A percentile compares a stretch with the other conserved stretches of the same genome.
These are phyloP conservation scores for Oscheius sp. DNA, from an alignment of 1,140 invertebrate genomes.

Conservation along the genomic window DNA sequence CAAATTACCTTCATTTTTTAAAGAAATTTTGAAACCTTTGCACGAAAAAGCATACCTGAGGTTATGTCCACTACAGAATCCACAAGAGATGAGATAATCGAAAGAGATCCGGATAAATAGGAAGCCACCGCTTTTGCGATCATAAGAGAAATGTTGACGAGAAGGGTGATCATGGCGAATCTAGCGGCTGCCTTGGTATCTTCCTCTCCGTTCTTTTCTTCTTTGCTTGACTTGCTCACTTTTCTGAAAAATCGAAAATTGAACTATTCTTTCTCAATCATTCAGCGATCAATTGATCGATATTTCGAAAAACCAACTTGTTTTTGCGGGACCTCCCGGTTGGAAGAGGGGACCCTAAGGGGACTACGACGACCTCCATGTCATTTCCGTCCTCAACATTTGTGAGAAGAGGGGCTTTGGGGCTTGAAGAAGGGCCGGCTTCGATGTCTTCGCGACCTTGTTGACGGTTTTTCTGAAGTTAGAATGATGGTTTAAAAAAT, in stretches of 20 bases:
- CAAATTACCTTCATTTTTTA: too few relatives aligned
- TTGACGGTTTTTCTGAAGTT: conserved; percentile 13
- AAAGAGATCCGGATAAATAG: conserved; percentile 63
- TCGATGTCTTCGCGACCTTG: background rate
- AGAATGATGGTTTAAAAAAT: background rate
- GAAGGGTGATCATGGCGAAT: conserved; percentile 52
- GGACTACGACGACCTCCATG: background rate
- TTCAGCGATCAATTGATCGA: background rate
- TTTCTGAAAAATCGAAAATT: background rate
- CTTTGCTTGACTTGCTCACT: conserved; percentile 10
- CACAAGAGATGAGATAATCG: conserved; percentile 65
- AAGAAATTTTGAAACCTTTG: too few relatives aligned
- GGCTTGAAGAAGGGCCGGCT: background rate
- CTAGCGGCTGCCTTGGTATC: conserved; percentile 21
- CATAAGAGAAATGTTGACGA: conserved; percentile 58
- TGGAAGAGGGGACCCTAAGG: background rate
- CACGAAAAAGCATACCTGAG: conserved; percentile 51
- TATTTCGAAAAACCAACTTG: background rate
- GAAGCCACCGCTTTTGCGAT: conserved; percentile 60
- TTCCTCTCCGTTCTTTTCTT: conserved; percentile 8
- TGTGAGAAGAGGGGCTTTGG: background rate
- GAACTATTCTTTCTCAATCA: background rate
- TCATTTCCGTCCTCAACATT: conserved; percentile 7
- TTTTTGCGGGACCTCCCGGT: background rate
- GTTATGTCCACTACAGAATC: conserved; percentile 64